Evolutionary conservation across 2,888 invertebrate genomes (phyloP), one percentile per base, ranked within the genome.

Genomic region (Anorthoa munda): DNA sequence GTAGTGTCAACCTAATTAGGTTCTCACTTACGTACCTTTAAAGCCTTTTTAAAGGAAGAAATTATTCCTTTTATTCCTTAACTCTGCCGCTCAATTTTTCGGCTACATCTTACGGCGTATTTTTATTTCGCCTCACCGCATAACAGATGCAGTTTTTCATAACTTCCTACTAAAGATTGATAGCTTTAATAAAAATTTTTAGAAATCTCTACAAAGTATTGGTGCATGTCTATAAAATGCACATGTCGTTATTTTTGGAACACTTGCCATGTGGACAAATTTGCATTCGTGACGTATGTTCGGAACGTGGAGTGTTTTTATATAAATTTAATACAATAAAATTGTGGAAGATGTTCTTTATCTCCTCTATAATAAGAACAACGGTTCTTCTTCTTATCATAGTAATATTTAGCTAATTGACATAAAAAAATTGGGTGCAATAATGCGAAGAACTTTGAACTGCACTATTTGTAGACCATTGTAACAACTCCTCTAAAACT

Each of bases 221-320:
- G 65, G 53, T 56, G 56, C 39, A 61, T n/a, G 51, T 45, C 66
- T 26, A 84, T 84, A 84, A 84, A 84, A 77, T 75, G 72, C 84
- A 84, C 72, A 50, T 79, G 83, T 18, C 31, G 76, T 61, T 72
- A 64, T 74, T 72, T 79, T 76, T 81, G n/a, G 31, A 66, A 65
- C 59, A 61, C 64, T 74, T 70, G 68, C 66, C 72, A 66, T 31
- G 56, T n/a, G 12, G 63, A 59, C 26, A n/a, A 48, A 81, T 81
- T 80, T 76, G 61, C 68, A 69, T 76, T 55, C 31, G 26, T 72
- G 61, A 79, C 15, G 50, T 31, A 66, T 68, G 65, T 58, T 51
- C 53, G n/a, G 21, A 51, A 53, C 68, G 50, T 31, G 53, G 9
- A 39, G 39, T 39, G 15, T 67, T 23, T 51, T 59, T 39, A 9